A percentile compares a stretch with the other conserved stretches of the same genome.
Evolutionary conservation across 1,140 invertebrate genomes (phyloP).

Genomic region (Mizuhopecten yessoensis): DNA sequence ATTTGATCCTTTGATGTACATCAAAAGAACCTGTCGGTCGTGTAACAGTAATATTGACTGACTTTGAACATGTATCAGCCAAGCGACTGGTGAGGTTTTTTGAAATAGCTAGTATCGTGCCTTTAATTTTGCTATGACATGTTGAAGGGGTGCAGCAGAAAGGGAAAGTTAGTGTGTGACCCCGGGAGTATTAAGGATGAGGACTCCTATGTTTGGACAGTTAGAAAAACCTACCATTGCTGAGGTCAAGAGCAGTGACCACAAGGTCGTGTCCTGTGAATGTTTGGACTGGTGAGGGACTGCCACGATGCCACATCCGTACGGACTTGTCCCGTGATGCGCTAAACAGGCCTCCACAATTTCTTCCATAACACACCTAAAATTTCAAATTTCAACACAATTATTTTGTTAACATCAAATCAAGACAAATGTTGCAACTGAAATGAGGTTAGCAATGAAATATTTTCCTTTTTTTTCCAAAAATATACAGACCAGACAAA

Average conservation of each 20-base stretch:
- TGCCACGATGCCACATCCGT: slow-evolving; percentile 77
- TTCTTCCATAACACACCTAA: slow-evolving; percentile 76
- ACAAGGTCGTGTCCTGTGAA: slow-evolving; percentile 79
- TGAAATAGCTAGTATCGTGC: no score
- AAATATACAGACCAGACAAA: no score
- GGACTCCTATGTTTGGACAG: neutral
- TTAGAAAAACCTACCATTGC: slow-evolving; percentile 68
- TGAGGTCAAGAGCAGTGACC: slow-evolving; percentile 76
- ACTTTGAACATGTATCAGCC: no score
- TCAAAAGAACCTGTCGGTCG: no score
- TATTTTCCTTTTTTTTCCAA: neutral
- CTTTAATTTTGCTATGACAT: no score
- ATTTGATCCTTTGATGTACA: no score
- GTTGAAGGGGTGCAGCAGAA: no score
- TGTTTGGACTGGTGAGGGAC: slow-evolving; percentile 63
- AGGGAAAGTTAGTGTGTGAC: no score
- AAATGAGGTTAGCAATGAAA: neutral
- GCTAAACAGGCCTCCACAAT: slow-evolving; percentile 76
- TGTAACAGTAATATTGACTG: no score
- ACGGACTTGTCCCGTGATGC: slow-evolving; percentile 80
- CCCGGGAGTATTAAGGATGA: no score
- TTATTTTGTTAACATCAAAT: neutral
- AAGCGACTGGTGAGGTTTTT: no score
- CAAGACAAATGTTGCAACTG: neutral
- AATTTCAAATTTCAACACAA: neutral